Base-by-base conservation (phyloP, 2,797 vertebrate species). In the Sorex maritimensis region DNA sequence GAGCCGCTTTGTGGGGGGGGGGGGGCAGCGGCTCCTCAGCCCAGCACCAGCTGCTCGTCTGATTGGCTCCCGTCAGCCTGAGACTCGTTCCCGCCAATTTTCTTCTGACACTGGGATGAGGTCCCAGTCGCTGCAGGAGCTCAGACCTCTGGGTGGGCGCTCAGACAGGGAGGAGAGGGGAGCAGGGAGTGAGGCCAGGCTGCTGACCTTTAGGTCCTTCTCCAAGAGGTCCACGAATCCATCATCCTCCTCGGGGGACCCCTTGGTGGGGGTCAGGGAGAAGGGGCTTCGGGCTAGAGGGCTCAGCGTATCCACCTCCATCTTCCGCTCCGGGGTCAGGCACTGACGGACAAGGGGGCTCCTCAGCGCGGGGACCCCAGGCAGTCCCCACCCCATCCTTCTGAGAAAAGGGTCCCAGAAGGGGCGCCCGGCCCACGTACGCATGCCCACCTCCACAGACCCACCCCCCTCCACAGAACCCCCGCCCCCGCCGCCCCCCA, bases 191-290 rank as follows among this genome's bases (percentile, higher is more conserved):
- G 2, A 69, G 14, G 52, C 49, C 84, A 78, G 26, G 6, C 72
- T 86, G 67, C 65, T 80, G 92, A 98, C 98, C 97, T 98, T 97
- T 97, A 98, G 97, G 63, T 98, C 97, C 93, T 98, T 97, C 92
- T 99, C 99, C 17, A 99, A 96, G 9, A 98, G 98, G 0, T 99
- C 99, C 93, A 99, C 97, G 93, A 99, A 99, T 49, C 99, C 99
- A 30, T 99, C 99, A 0, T 99, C 98, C 0, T 98, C 98, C 0
- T 98, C 98, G 0, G 98, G 97, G 0, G 97, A 93, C 63, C 58
- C 67, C 69, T 86, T 52, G 15, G 98, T 96, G 7, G 97, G 97
- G 13, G 98, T 98, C 38, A 98, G 94, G 23, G 98, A 98, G 19
- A 98, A 98, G 1, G 93, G 95, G 26, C 98, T 96, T n/a, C 97